phyloP scores from a whole-genome alignment of 2,888 invertebrate genomes.

The Microctonus brassicae region DNA sequence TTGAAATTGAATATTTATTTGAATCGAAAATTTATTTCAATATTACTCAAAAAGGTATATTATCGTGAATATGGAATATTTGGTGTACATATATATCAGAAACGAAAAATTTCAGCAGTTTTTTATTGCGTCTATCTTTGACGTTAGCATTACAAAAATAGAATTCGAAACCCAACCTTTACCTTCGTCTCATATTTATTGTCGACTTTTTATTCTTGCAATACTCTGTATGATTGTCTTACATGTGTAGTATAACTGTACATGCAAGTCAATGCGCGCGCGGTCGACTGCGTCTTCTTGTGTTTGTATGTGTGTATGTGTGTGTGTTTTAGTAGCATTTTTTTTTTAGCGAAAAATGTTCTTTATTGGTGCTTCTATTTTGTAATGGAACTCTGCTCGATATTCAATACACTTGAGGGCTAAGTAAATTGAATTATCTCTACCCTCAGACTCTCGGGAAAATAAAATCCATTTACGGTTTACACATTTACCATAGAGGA shows the following conservation, averaged over 20 bases:
- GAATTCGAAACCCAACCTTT: neutral
- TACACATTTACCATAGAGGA: neutral
- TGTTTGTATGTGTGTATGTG: neutral
- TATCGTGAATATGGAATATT: slow-evolving; percentile 10
- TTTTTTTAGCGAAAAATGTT: neutral
- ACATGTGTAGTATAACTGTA: neutral
- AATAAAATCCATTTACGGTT: neutral
- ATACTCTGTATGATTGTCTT: no score
- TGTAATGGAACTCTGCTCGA: neutral
- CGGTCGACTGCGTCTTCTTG: neutral
- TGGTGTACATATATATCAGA: no score
- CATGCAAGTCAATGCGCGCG: no score
- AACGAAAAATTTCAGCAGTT: neutral
- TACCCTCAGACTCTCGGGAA: neutral
- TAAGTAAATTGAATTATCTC: neutral
- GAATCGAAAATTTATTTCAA: slow-evolving; percentile 3
- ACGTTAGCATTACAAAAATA: neutral
- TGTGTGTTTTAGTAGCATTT: neutral
- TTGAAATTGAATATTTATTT: neutral
- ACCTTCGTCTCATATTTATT: neutral
- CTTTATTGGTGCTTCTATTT: neutral
- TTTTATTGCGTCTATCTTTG: neutral
- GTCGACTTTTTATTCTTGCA: neutral
- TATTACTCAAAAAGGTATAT: neutral
- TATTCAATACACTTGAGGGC: neutral